phyloP scores from a whole-genome alignment of 2,888 invertebrate species.

The Meghimatium bilineatum region DNA sequence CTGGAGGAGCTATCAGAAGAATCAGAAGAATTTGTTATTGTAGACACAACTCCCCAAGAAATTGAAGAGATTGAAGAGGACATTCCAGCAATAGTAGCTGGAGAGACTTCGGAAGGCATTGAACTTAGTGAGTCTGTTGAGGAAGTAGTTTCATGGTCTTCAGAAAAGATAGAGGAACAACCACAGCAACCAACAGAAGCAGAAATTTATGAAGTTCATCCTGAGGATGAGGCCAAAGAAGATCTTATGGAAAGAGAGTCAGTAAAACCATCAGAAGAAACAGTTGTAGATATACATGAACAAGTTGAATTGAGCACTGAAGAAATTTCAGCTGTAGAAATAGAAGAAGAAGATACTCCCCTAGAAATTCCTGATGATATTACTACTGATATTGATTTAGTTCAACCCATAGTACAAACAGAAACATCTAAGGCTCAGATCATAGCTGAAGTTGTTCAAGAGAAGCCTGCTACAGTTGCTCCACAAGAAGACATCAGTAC shows the following conservation, averaged over 20 bases:
- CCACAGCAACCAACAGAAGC: slow-evolving; percentile 51
- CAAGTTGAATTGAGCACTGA: slow-evolving; percentile 32
- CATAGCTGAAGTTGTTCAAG: slow-evolving; percentile 38
- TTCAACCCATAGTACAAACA: slow-evolving; percentile 22
- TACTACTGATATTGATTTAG: slow-evolving; percentile 26
- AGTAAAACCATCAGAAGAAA: slow-evolving; percentile 41
- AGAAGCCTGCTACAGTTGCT: slow-evolving; percentile 40
- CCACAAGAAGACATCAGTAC: slow-evolving; percentile 32
- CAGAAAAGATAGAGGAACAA: slow-evolving; percentile 48
- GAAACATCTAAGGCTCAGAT: slow-evolving; percentile 22
- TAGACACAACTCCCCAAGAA: slow-evolving; percentile 18
- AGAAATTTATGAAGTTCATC: slow-evolving; percentile 36
- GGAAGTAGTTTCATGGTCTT: slow-evolving; percentile 50
- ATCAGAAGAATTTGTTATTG: slow-evolving; percentile 46
- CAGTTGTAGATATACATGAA: slow-evolving; percentile 37
- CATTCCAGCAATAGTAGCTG: slow-evolving; percentile 38
- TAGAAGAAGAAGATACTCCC: slow-evolving; percentile 47
- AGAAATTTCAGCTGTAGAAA: slow-evolving; percentile 48
- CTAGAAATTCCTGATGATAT: slow-evolving; percentile 48
- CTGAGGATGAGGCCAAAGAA: slow-evolving; percentile 33
- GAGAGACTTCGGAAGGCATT: slow-evolving; percentile 26
- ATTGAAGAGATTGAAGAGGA: slow-evolving; percentile 43
- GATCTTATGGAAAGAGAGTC: slow-evolving; percentile 29
- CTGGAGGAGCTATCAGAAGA: slow-evolving; percentile 41
- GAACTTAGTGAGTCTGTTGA: slow-evolving; percentile 49